Evolutionary conservation across 1,140 invertebrate genomes (phyloP), one percentile per base, ranked within the genome.

Genomic region (Leptopilina clavipes): DNA sequence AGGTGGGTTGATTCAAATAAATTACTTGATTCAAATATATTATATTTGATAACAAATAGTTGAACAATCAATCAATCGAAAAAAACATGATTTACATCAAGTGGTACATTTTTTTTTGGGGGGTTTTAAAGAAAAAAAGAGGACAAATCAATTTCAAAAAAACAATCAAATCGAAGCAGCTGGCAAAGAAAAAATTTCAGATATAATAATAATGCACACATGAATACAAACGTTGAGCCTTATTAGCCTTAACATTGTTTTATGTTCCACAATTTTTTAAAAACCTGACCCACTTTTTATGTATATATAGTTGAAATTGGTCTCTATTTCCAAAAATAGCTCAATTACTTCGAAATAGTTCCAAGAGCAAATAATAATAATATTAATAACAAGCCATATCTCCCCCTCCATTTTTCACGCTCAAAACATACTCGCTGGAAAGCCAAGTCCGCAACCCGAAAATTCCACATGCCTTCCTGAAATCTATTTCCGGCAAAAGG

Each of bases 401-500:
- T 17, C n/a, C 48, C 17, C 6, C n/a, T 17, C n/a, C 48, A 52
- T 52, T 52, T 52, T 52, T 52, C 48, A 52, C 48, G 48, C 48
- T 52, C n/a, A 52, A 52, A 40, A 0, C 8, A n/a, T n/a, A 31
- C 45, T 48, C 45, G 12, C 45, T 14, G 3, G 45, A 48, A 48
- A 48, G 45, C 45, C 12, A 48, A 52, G 25, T 31, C 25, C 17
- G 14, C n/a, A n/a, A n/a, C 44, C 44, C 44, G 44, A 45, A 45
- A 45, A 14, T 45, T n/a, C 44, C 37, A 40, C 37, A 40, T 40
- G 37, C 37, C 37, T 40, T 1, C 37, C 37, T 3, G 7, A 52
- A 52, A 52, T 52, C 48, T 52, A 52, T 52, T 52, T 52, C 48
- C 48, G 48, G 48, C 48, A 52, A 52, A 31, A 6, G 37, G n/a